Conservation (phyloP, 2,113 vertebrate genomes). For the Dissostichus mawsoni region DNA sequence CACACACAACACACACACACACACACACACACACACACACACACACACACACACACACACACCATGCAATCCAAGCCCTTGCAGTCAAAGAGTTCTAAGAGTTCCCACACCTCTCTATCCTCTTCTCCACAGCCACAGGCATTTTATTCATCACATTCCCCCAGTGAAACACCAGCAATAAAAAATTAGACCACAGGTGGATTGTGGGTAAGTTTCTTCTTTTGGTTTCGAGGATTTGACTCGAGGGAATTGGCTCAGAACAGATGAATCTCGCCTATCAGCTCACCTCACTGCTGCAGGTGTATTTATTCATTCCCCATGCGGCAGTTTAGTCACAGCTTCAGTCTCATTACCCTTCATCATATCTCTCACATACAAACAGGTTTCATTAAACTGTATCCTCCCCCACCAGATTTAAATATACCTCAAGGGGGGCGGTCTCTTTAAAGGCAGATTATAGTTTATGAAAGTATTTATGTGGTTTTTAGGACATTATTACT, state of each 20-base stretch:
- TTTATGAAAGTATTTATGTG: neutral
- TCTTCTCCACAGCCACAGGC: conserved; percentile 2
- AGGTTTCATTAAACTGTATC: neutral
- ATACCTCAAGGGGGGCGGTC: neutral
- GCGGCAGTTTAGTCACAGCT: conserved; percentile 25
- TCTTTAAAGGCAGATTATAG: neutral
- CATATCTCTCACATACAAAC: conserved; percentile 8
- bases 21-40: conserved; percentile 1
- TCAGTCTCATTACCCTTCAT: conserved; percentile 10
- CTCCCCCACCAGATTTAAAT: neutral
- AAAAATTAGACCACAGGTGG: conserved; percentile 21
- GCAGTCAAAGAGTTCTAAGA: conserved; percentile 24
- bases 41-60: neutral
- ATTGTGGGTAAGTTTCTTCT: conserved; percentile 14
- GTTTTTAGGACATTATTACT: too few species aligned
- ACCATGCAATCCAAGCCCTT: conserved; percentile 11
- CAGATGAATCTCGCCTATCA: conserved; percentile 5
- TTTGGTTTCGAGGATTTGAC: conserved; percentile 17
- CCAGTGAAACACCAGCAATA: conserved; percentile 19
- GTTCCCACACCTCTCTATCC: conserved; percentile 22
- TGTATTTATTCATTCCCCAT: neutral
- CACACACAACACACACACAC: neutral
- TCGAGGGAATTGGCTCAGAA: neutral
- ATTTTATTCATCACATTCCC: conserved; percentile 29
- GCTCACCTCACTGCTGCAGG: neutral